phyloP scores from a whole-genome alignment of 2,888 invertebrate species.

The Melitaea athalia region DNA sequence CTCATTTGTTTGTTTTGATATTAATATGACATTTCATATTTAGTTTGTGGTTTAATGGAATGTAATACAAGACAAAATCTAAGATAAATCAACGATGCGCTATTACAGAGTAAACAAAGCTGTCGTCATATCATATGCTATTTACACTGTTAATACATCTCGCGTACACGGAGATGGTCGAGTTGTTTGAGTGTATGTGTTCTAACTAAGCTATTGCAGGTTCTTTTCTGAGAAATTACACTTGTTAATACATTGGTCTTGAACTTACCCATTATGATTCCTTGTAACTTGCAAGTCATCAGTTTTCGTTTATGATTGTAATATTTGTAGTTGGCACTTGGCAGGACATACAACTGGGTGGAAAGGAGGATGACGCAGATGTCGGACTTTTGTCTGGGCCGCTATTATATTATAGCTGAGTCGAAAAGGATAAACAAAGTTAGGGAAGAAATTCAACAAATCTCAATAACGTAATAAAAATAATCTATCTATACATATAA shows the following conservation, averaged over 20 bases:
- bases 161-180: not conserved
- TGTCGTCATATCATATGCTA: conserved; percentile 11
- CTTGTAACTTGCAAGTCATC: no score
- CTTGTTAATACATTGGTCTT: not conserved
- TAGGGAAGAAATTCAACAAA: no score
- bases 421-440: no score
- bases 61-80: conserved; percentile 14
- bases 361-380: no score
- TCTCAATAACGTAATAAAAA: no score
- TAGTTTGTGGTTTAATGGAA: conserved; percentile 13
- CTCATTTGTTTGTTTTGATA: conserved; percentile 1
- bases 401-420: no score
- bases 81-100: conserved; percentile 9
- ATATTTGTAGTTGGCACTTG: no score
- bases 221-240: not conserved
- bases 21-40: conserved; percentile 12
- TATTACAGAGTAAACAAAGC: conserved; percentile 9
- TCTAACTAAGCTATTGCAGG: not conserved
- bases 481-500: no score
- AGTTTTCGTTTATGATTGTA: no score
- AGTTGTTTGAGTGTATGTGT: not conserved
- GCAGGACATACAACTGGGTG: no score
- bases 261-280: no score
- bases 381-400: no score
- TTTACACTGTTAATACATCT: conserved; percentile 8